phyloP scores from a whole-genome alignment of 2,888 invertebrate genomes.

The Rhabditoides inermis region DNA sequence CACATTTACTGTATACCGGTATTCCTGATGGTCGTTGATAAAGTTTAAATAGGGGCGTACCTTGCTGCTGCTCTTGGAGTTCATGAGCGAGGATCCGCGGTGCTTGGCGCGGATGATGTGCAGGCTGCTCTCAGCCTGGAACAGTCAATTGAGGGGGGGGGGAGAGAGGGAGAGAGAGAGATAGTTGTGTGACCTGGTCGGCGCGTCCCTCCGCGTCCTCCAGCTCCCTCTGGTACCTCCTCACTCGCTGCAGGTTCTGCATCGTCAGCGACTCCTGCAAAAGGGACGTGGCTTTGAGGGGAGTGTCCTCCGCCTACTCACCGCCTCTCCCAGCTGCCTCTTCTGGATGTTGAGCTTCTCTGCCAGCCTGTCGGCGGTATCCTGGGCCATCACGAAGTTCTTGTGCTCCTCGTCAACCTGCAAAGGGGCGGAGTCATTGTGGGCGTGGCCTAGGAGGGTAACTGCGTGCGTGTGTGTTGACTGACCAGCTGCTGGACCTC shows the following conservation, averaged over 20 bases:
- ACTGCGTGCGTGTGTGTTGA: constrained; percentile 49
- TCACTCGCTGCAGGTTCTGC: constrained; percentile 83
- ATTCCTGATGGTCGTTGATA: too few species aligned
- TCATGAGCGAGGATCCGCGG: constrained; percentile 62
- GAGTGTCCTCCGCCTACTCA: constrained; percentile 55
- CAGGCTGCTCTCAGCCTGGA: constrained; percentile 88
- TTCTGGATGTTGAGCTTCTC: constrained; percentile 82
- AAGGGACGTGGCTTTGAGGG: neutral
- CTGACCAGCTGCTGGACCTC: constrained; percentile 69
- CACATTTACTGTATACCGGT: too few species aligned
- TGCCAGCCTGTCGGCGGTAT: constrained; percentile 60
- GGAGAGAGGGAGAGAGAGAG: too few species aligned
- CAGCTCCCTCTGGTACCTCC: constrained; percentile 92
- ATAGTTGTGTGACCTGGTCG: too few species aligned
- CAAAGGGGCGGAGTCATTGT: constrained; percentile 53
- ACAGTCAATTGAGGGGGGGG: too few species aligned
- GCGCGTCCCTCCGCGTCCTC: constrained; percentile 86
- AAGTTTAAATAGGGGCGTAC: too few species aligned
- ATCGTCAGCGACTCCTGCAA: constrained; percentile 31
- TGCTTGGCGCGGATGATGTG: constrained; percentile 91
- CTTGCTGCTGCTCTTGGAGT: too few species aligned
- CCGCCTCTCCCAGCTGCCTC: constrained; percentile 85
- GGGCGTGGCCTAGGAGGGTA: too few species aligned
- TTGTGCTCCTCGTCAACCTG: constrained; percentile 94
- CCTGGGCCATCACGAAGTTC: constrained; percentile 81